Evolutionary conservation across 2,797 vertebrate species (phyloP).

Genomic region (Botia kubotai): DNA sequence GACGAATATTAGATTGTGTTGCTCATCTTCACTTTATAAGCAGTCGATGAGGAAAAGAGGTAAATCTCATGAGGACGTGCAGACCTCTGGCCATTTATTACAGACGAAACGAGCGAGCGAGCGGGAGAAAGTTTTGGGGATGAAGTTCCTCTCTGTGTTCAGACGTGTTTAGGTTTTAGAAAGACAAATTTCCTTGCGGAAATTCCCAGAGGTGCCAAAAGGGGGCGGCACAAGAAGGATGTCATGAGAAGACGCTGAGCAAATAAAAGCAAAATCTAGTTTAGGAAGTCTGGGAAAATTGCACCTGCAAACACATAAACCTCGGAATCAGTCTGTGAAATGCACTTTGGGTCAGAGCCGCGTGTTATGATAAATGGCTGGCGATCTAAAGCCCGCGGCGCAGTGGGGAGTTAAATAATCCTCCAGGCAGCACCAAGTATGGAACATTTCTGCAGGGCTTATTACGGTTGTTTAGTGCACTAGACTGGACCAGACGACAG

Average conservation of each 20-base stretch:
- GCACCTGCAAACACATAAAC: not conserved
- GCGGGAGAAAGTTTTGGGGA: conserved; percentile 45
- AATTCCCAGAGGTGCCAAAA: conserved; percentile 19
- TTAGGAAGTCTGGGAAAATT: conserved; percentile 22
- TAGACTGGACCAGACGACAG: conserved; percentile 16
- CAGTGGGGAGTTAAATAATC: conserved; percentile 25
- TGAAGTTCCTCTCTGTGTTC: conserved; percentile 39
- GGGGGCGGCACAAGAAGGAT: conserved; percentile 49
- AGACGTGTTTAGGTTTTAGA: not conserved
- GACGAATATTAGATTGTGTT: conserved; percentile 76
- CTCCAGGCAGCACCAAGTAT: not conserved
- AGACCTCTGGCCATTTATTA: conserved; percentile 64
- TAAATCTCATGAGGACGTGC: conserved; percentile 66
- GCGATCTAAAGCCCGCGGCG: conserved; percentile 22
- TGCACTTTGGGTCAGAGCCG: conserved; percentile 28
- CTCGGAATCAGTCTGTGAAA: conserved; percentile 32
- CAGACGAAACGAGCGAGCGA: conserved; percentile 56
- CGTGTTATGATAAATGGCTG: conserved; percentile 39
- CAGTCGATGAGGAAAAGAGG: conserved; percentile 59
- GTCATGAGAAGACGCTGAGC: conserved; percentile 63
- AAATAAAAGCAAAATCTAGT: conserved; percentile 67
- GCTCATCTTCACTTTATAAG: conserved; percentile 70
- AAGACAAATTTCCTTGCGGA: conserved; percentile 11
- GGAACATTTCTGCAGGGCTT: conserved; percentile 21
- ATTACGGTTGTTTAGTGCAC: conserved; percentile 11